Base-by-base conservation (phyloP, 2,888 invertebrate species). In the Listrodromus nycthemerus region DNA sequence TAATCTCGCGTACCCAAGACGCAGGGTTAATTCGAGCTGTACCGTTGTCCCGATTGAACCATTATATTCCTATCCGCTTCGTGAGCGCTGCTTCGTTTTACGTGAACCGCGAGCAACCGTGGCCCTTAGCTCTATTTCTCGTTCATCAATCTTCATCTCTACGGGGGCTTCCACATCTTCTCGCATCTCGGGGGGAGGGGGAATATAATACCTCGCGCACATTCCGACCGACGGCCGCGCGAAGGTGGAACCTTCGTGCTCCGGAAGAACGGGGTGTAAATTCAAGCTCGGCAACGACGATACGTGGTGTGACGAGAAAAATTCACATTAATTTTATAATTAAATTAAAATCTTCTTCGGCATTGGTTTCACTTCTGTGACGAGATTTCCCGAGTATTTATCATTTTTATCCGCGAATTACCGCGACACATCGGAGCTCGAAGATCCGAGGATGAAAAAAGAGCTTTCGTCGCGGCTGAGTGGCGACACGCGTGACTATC, bases 401-500 rank as follows among this genome's bases (percentile, higher is more conserved):
- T n/a, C 16, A 5, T 30, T 58, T 61, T 58, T 5, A 24, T 58
- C 67, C 45, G 13, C 48, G 24, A 67, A 45, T 67, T 67, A 27
- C 24, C 27, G 48, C 37, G 67, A 48, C 55, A 24, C 30, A 27
- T 6, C 27, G 10, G 16, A 21, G 48, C 33, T 50, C 52, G 63
- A 70, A 61, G 37, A 41, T 65, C 75, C 63, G 27, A 33, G 70
- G 65, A n/a, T 66, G 67, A 77, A 84, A 70, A 78, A 69, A 77
- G n/a, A 75, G 55, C 61, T 48, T 82, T 82, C 24, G 79, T 82
- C 83, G 77, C 73, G 77, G 63, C 70, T 75, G 67, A 70, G 77
- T 61, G 58, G 80, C 76, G 76, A 90, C 41, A 55, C 90, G 88
- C 91, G 91, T 91, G 91, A 91, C 91, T 89, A 87, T 85, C 87